These are phyloP conservation scores for Aplodontia rufa DNA, from an alignment of 2,113 vertebrate genomes.

Conservation along the genomic window DNA sequence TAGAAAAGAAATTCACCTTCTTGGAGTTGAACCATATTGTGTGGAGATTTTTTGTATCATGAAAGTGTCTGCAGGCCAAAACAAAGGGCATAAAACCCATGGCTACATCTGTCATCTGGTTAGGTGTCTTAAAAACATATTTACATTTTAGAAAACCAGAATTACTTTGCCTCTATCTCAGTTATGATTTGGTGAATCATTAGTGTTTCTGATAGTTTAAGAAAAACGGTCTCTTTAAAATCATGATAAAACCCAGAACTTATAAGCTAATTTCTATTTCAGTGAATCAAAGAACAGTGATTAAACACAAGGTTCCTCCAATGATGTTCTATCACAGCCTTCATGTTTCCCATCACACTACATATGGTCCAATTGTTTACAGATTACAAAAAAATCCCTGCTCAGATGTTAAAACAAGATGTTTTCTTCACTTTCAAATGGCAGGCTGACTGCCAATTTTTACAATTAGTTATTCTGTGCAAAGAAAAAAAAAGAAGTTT, in stretches of 20 bases:
- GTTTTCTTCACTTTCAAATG: slow-evolving; percentile 88
- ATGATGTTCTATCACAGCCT: slow-evolving; percentile 84
- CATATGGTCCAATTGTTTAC: slow-evolving; percentile 90
- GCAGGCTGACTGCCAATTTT: slow-evolving; percentile 86
- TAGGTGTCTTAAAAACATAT: slow-evolving; percentile 62
- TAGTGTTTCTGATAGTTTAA: slow-evolving; percentile 11
- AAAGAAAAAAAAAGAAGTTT: slow-evolving; percentile 56
- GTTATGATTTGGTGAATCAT: slow-evolving; percentile 32
- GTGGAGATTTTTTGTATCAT: slow-evolving; percentile 31
- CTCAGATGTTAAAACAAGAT: slow-evolving; percentile 90
- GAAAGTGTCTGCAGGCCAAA: slow-evolving; percentile 30
- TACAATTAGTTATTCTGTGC: slow-evolving; percentile 83
- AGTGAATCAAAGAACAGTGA: slow-evolving; percentile 81
- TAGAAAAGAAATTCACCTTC: slow-evolving; percentile 5
- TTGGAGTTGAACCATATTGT: slow-evolving; percentile 38
- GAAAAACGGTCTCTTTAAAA: slow-evolving; percentile 74
- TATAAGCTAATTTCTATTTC: slow-evolving; percentile 79
- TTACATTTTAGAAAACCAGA: slow-evolving; percentile 16
- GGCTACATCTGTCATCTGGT: slow-evolving; percentile 68
- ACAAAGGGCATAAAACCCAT: slow-evolving; percentile 51
- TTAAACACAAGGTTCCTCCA: slow-evolving; percentile 83
- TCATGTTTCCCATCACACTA: slow-evolving; percentile 88
- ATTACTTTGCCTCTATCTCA: slow-evolving; percentile 40
- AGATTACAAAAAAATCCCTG: slow-evolving; percentile 86
- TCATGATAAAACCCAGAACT: slow-evolving; percentile 60